Base-by-base conservation (phyloP, 2,888 invertebrate genomes). In the Trilocha varians region DNA sequence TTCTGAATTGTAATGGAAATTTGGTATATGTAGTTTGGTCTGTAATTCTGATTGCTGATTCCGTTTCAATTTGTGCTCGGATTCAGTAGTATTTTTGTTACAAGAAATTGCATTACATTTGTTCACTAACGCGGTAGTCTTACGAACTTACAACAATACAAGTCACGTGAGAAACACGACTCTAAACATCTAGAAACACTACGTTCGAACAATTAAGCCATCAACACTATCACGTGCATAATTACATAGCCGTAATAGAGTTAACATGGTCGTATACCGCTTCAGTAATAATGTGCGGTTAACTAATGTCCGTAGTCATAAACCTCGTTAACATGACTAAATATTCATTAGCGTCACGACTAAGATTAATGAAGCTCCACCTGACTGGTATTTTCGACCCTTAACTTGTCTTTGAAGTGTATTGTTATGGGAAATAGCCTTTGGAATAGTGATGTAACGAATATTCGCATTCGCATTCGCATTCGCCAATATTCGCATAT, bases 241-340 rank as follows among this genome's bases (percentile, higher is more conserved):
- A 6, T 16, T 32, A 32, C 25, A 1, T 38, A 15, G 8, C 32
- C 8, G 18, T 25, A 25, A 16, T 38, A 16, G 25, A 25, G 25
- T 25, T 25, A 25, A 25, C 25, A 25, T 25, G 25, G 11, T 11
- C 25, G 2, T 25, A 11, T 11, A 25, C 25, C 11, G 25, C 3
- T 25, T 2, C 4, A 25, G 25, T 25, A 3, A 25, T 25, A 25
- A 5, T 11, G 34, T 17, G 25, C 36, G 40, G 38, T 44, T 49
- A 49, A 51, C 47, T 55, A 54, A 54, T 54, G 55, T 45, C 48
- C 45, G 42, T 43, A 42, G 32, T 33, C 47, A 49, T 41, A 43
- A 46, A 50, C 49, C 55, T 59, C 53, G 52, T 66, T 64, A 59
- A 47, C 59, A 57, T 60, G 57, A 55, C 52, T 65, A 60, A 65